These are phyloP conservation scores for Aphodius sticticus DNA, from an alignment of 2,888 invertebrate species.

Conservation along the genomic window DNA sequence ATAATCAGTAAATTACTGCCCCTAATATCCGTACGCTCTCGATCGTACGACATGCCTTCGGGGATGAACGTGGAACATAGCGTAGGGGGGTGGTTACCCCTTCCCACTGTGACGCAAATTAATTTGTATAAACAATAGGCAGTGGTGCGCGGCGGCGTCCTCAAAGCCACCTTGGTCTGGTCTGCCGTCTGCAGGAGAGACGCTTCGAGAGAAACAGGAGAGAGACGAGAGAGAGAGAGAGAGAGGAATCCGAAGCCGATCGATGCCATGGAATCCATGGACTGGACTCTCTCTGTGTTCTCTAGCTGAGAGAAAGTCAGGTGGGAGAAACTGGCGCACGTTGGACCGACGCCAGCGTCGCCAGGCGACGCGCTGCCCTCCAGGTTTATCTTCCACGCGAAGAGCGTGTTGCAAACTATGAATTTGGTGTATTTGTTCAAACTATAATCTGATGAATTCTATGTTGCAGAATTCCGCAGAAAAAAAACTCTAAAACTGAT, in stretches of 20 bases:
- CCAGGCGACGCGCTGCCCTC: background rate
- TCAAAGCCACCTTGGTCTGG: constrained; percentile 4
- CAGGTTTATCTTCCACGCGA: background rate
- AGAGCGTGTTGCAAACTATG: background rate
- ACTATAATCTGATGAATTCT: background rate
- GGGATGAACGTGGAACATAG: background rate
- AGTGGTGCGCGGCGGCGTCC: background rate
- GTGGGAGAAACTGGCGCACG: background rate
- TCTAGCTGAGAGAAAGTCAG: background rate
- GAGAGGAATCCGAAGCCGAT: background rate
- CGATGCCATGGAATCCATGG: background rate
- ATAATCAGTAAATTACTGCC: background rate
- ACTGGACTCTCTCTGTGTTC: background rate
- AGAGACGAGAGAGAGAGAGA: constrained; percentile 22
- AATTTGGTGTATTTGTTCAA: background rate
- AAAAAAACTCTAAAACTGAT: too few relatives aligned
- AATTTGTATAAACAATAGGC: constrained; percentile 20
- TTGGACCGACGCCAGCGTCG: background rate
- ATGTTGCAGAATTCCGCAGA: too few relatives aligned
- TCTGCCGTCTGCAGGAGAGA: constrained; percentile 24
- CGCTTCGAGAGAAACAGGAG: background rate
- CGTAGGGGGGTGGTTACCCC: background rate
- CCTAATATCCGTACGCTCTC: background rate
- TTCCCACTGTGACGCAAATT: constrained; percentile 13
- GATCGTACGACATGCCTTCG: background rate